Conservation (phyloP, 2,888 invertebrate species). For the Pantelozetes paolii region DNA sequence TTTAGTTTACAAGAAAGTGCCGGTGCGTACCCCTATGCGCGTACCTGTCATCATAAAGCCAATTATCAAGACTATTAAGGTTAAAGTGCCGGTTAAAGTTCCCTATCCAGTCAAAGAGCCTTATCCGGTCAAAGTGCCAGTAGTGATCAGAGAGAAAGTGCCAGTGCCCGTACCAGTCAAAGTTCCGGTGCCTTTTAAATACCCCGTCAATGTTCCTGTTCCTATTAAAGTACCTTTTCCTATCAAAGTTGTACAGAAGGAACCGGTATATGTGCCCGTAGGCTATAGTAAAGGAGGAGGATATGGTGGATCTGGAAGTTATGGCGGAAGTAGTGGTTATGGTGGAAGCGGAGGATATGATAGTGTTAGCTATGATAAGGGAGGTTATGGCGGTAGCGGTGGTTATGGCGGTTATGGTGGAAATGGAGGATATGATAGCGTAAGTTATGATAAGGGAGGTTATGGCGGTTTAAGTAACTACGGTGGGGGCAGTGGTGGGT, state of each 20-base stretch:
- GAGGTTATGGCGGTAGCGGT: background rate
- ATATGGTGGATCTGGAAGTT: background rate
- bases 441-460: background rate
- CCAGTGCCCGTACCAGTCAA: background rate
- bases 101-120: slow-evolving; percentile 23
- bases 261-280: slow-evolving; percentile 1
- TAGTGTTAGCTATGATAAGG: background rate
- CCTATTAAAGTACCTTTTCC: background rate
- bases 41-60: slow-evolving; percentile 18
- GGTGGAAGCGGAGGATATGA: background rate
- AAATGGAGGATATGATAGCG: background rate
- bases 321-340: background rate
- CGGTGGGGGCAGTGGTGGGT: no score
- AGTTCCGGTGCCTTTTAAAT: background rate
- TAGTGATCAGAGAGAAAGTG: background rate
- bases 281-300: background rate
- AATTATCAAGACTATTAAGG: slow-evolving; percentile 15
- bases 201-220: slow-evolving; percentile 10
- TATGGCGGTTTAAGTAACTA: background rate
- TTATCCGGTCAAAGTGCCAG: slow-evolving; percentile 15
- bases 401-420: background rate
- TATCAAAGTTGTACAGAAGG: background rate
- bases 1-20: background rate
- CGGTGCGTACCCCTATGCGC: background rate
- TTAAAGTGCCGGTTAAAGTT: slow-evolving; percentile 16